Base-by-base conservation (phyloP, 2,113 vertebrate species). In the Mesembrinibis cayennensis region DNA sequence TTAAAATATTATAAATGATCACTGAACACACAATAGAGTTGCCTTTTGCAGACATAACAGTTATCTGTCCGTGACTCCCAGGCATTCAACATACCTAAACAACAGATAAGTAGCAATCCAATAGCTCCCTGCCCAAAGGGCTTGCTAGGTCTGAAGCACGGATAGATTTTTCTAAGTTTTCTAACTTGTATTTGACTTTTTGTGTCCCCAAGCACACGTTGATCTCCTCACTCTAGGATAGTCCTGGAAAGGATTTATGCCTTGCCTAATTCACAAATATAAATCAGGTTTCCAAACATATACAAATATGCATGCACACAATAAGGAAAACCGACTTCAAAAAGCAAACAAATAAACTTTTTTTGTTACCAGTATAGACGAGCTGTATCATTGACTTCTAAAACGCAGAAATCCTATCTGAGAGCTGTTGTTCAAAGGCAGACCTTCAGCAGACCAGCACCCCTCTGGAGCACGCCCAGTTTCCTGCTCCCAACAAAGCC, bases 381-480 rank as follows among this genome's bases (percentile, higher is more conserved):
- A 86, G 7, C 7, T 15, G 2, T 7, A 38, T 12, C 30, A 42
- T 7, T 2, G 1, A 29, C 20, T 70, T 61, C 49, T n/a, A 55
- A 81, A 88, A 29, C 0, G 0, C 40, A 52, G 6, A 79, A 86
- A 65, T 25, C 34, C 15, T 4, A 18, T 1, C 40, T 17, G 27
- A 65, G 8, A 49, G 5, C 47, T 27, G 16, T 2, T 56, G 11
- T 13, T 40, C 22, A 20, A 49, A 69, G 15, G 3, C 52, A 59
- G 9, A 23, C 7, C 22, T 32, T 6, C n/a, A 10, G 10, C 30
- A 67, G 4, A 16, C 3, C 2, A 44, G 7, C 22, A 11, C 6
- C 13, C 15, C 20, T 13, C 9, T 5, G 0, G 3, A 76, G 18
- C 25, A 27, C 13, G 4, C 10, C 6, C 45, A 7, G 0, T 2